Base-by-base conservation (phyloP, 2,888 invertebrate genomes). In the Molanna angustata region DNA sequence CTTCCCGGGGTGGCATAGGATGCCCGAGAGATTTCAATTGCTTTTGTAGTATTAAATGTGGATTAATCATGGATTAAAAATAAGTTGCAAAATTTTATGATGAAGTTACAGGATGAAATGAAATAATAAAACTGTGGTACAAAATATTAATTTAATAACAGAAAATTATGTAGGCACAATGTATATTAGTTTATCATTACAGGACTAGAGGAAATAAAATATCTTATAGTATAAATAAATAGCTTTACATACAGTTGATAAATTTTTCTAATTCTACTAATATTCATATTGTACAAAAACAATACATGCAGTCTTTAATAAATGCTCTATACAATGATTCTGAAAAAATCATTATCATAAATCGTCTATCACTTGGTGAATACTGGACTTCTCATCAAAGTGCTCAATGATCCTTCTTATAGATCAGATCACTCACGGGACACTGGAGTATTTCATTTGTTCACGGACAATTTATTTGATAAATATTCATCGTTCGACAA, bases 401-500 rank as follows among this genome's bases (percentile, higher is more conserved):
- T 13, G 11, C n/a, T 7, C 35, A 35, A 35, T 4, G 6, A 4
- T 9, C 13, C 35, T 9, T 35, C 14, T 21, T 47, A n/a, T 22
- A 47, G 14, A 14, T 18, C 19, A 22, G 22, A 19, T 20, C n/a
- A 16, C 37, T 21, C 11, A 27, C 11, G n/a, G n/a, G n/a, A 7
- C 27, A 27, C 27, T 27, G 27, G 11, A 11, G 37, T 47, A 37
- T 20, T 16, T 37, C 18, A 17, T 37, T 11, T 40, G 19, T 48
- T 31, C 39, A 19, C 40, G 19, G n/a, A n/a, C n/a, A n/a, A n/a
- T 40, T 40, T 21, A 32, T 43, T 46, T 19, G 13, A 27, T 35
- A 49, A 13, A 9, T 35, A 32, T 42, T 58, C 58, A 58, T 53
- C 58, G 58, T 27, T 58, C 55, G 1, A 58, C 54, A 16, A 53